Conservation (phyloP, 2,888 invertebrate genomes). For the Ectemnius lituratus region DNA sequence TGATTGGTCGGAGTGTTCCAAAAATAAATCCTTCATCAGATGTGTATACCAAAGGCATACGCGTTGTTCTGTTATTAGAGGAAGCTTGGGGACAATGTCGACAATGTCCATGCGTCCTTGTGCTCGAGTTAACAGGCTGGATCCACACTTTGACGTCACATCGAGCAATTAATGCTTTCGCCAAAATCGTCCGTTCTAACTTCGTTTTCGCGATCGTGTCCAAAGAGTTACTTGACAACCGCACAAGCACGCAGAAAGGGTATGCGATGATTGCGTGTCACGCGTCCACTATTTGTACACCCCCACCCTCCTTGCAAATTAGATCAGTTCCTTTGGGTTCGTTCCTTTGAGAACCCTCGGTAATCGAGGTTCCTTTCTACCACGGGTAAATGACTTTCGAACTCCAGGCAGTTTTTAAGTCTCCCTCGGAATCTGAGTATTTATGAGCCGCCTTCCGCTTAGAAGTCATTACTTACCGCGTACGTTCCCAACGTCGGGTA, state of each 20-base stretch:
- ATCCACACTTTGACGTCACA: slow-evolving; percentile 31
- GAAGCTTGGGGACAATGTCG: slow-evolving; percentile 21
- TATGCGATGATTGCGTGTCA: neutral
- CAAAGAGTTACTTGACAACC: neutral
- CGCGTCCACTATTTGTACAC: neutral
- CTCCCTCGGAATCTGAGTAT: neutral
- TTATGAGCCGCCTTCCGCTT: neutral
- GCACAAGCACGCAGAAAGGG: neutral
- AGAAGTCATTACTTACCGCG: slow-evolving; percentile 4
- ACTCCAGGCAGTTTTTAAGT: neutral
- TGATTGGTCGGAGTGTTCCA: neutral
- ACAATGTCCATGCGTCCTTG: slow-evolving; percentile 27
- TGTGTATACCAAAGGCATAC: neutral
- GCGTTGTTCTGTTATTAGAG: slow-evolving; percentile 3
- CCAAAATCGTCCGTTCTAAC: slow-evolving; percentile 38
- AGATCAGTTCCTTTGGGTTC: neutral
- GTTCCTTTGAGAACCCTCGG: neutral
- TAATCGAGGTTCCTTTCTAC: neutral
- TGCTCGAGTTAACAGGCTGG: neutral
- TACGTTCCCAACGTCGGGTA: neutral
- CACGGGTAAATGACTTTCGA: too few species aligned
- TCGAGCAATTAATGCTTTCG: slow-evolving; percentile 45
- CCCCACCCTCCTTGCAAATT: neutral
- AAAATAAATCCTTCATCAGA: slow-evolving; percentile 1
- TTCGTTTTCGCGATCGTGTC: slow-evolving; percentile 20